phyloP scores from a whole-genome alignment of 2,888 invertebrate genomes.

The Panzeria rudis region DNA sequence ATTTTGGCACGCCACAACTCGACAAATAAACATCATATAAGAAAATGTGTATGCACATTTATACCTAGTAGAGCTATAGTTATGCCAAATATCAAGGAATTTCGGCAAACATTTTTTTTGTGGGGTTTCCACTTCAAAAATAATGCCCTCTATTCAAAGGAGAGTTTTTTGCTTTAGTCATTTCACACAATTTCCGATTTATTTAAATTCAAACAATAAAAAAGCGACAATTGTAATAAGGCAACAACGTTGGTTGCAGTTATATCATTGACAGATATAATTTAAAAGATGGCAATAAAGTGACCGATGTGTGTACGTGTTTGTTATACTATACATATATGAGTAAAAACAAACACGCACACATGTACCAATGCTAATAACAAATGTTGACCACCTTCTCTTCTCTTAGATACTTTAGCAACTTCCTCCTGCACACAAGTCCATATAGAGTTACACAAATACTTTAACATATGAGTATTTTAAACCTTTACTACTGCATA shows the following conservation, averaged over 20 bases:
- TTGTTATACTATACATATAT: not conserved
- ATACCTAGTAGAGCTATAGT: too few relatives aligned
- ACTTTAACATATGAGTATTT: conserved; percentile 11
- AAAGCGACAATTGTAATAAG: not conserved
- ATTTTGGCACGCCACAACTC: too few relatives aligned
- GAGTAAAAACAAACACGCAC: not conserved
- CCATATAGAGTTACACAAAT: not conserved
- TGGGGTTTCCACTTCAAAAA: too few relatives aligned
- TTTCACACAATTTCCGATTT: not conserved
- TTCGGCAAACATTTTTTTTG: too few relatives aligned
- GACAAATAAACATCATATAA: too few relatives aligned
- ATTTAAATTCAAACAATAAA: conserved; percentile 1
- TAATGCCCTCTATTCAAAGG: too few relatives aligned
- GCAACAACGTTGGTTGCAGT: conserved; percentile 24
- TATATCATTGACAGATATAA: conserved; percentile 55
- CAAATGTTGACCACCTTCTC: conserved; percentile 39
- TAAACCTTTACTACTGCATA: conserved; percentile 68
- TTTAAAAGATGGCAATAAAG: conserved; percentile 42
- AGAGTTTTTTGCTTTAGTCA: not conserved
- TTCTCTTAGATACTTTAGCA: not conserved
- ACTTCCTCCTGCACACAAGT: not conserved
- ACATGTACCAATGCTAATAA: not conserved
- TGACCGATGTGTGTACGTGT: not conserved
- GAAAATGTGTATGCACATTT: too few relatives aligned
- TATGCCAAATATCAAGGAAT: too few relatives aligned